Base-by-base conservation (phyloP, 2,113 vertebrate genomes). In the Capreolus pygargus region DNA sequence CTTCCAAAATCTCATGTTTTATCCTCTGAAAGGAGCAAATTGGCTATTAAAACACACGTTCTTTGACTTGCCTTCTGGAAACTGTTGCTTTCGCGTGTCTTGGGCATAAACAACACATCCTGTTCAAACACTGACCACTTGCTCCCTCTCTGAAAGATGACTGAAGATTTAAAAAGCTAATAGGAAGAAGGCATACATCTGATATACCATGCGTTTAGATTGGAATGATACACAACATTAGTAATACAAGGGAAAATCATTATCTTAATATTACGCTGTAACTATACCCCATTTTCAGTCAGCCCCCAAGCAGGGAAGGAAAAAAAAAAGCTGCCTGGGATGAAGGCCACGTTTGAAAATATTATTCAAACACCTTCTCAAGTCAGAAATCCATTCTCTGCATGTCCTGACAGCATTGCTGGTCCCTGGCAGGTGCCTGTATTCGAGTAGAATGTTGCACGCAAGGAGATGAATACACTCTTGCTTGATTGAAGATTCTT, bases 381-480 rank as follows among this genome's bases (percentile, higher is more conserved):
- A 95, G 57, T 98, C 92, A 93, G 96, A 97, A 97, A 95, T 95
- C 19, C 21, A 83, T 91, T 96, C 95, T 98, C 55, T 64, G 86
- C 93, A 12, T 98, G 98, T 97, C 98, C 98, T 98, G 98, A 98
- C 96, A 98, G 88, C 93, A 96, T 82, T 85, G 7, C 88, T 97
- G 83, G 92, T 97, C 98, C 97, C 98, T 98, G 96, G 96, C 94
- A 98, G 98, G 97, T 97, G 94, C 98, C 96, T 30, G 43, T 95
- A 97, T 97, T 98, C 96, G 95, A 97, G 74, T 93, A 96, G 97
- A 98, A 98, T 94, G 89, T 93, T 98, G 98, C 94, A 97, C 98
- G 97, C 97, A 89, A 97, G 96, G 89, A 89, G 97, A 97, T 98
- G 98, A 98, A 99, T 99, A 99, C 98, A 99, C 98, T 97, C 97